Base-by-base conservation (phyloP, 2,113 vertebrate genomes). In the Amblyornis subalaris region DNA sequence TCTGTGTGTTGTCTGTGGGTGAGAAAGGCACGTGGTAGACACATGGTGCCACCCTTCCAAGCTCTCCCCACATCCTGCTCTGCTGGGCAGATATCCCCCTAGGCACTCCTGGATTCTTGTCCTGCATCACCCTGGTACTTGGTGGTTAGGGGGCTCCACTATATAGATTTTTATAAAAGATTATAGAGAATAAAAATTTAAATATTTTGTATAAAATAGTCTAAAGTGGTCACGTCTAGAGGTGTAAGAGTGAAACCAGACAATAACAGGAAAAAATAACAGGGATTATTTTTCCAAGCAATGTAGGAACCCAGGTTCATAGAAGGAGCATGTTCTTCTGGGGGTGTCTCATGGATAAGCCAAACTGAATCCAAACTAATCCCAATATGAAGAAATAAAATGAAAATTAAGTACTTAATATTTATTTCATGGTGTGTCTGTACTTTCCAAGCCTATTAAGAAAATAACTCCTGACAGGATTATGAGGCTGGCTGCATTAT, bases 1-100 rank as follows among this genome's bases (percentile, higher is more conserved):
- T 60, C 64, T 5, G 0, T 6, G 12, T 2, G 0, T 8, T 73
- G 7, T 21, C 54, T 58, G 3, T 24, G 53, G 38, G n/a, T 54
- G 13, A 50, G 36, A 29, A 70, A 36, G 31, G 51, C 9, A 10
- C 0, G 0, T 58, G 64, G 23, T 64, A 54, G 31, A 7, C 28
- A 14, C 26, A 0, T 9, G 2, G 6, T 58, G n/a, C 75, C n/a
- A 4, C 72, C 28, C 7, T 82, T 44, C 50, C 72, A 35, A 25
- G 45, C 36, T 44, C 10, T 51, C 28, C 55, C 54, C 16, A 2
- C 2, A 1, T 31, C 20, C 38, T 71, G 26, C 6, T 64, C 18
- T 40, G 24, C 14, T 51, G 40, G 28, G 51, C 14, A 69, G 4
- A 65, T 36, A 42, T 1, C 35, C n/a, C 44, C 53, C 3, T 3